Evolutionary conservation across 2,888 invertebrate species (phyloP), one percentile per base, ranked within the genome.

Genomic region (Zhengitettix transpicula): DNA sequence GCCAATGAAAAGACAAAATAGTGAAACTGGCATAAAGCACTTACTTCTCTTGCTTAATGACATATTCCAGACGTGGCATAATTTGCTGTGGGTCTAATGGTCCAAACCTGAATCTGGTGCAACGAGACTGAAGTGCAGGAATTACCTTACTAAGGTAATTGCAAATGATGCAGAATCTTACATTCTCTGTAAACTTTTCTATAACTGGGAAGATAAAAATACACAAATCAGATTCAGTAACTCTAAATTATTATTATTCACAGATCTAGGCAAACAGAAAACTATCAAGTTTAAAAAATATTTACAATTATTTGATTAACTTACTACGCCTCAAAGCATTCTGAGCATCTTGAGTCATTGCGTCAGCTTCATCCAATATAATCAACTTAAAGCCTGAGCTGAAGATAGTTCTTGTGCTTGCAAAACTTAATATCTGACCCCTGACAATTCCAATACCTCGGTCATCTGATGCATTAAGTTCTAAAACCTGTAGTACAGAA

Each of bases 321-420:
- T 80, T 78, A 91, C 90, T 92, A 80, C 95, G 82, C 66, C 96
- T 79, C 1, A 97, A 78, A 41, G 99, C 98, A 80, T 98, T 99
- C 72, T 99, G 99, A 1, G 99, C 99, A 81, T 99, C 99, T 73
- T 90, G 89, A 0, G 98, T 99, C 98, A 99, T 99, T 0, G 97
- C 95, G 79, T 99, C 98, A 0, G 98, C 98, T 78, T 99, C 98
- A 79, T 99, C 98, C 28, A 99, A 77, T 65, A 99, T 96, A 52
- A 99, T 91, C 51, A 99, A 75, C 72, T 99, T 99, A 66, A 92
- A 95, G 0, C 93, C 91, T 56, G 87, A 86, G 74, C 87, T 92
- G 71, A 95, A 96, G 68, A 97, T 90, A 9, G 95, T 94, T 69
- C 91, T 83, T 5, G 97, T 98, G 65, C 95, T 95, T 2, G 98